Evolutionary conservation across 2,797 vertebrate genomes (phyloP), one percentile per base, ranked within the genome.

Genomic region (Coendou prehensilis): DNA sequence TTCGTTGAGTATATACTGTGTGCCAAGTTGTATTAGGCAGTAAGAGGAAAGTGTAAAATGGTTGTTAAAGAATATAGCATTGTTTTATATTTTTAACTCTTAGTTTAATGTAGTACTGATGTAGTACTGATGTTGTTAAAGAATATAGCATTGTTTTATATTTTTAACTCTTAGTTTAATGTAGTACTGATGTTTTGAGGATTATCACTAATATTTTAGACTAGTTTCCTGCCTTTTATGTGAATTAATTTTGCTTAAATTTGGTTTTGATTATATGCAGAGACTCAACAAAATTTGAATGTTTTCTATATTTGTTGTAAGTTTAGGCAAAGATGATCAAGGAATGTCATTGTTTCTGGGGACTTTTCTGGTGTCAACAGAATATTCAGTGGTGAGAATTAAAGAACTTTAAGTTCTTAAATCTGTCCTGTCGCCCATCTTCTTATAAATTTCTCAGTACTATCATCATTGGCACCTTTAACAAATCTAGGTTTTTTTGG

Each of bases 211-310:
- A 79, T 50, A 41, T 92, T 96, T 69, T 90, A 71, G 9, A 78
- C 89, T 37, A 75, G 6, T 64, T 41, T 78, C 90, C 93, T 87
- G 63, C n/a, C 22, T 79, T 56, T 17, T 64, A 45, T 87, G 69
- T 82, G 52, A 86, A 63, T 83, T 83, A 37, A 26, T 61, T 45
- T 52, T 82, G 22, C 47, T 92, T 87, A 56, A 45, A 59, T 89
- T 93, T 87, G 41, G 78, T 63, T 89, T 97, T 80, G n/a, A 73
- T 87, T 78, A 41, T 85, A 15, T 81, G 5, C 6, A 54, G 10
- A 57, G 1, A n/a, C 22, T 80, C 11, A 71, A 54, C n/a, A 71
- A 78, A 80, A 67, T 75, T 52, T 47, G 6, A 61, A 26, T 91
- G 52, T 57, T 93, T 75, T 47, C 45, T 79, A 0, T 88, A 23